Conservation (phyloP, 2,797 vertebrate genomes). For the Phataginus tetradactyla region DNA sequence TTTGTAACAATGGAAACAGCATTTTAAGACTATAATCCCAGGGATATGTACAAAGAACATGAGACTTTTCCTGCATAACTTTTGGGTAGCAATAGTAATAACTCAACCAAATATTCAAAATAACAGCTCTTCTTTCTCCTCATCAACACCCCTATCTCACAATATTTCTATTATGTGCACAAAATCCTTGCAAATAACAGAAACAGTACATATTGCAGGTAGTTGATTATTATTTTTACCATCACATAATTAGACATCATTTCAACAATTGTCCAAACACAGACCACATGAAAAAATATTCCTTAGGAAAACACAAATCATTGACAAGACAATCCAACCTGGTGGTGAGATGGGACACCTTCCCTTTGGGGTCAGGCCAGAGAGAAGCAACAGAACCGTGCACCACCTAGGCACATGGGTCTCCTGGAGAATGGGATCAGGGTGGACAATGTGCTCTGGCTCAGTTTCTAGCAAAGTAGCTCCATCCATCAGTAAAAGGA, state of each 20-base stretch:
- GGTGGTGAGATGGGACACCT: not conserved
- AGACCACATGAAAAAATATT: not conserved
- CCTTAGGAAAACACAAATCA: slow-evolving; percentile 54
- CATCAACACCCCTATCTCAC: slow-evolving; percentile 21
- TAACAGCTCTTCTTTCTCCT: not conserved
- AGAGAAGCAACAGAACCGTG: not conserved
- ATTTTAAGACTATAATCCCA: not conserved
- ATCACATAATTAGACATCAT: slow-evolving; percentile 34
- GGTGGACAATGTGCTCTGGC: not conserved
- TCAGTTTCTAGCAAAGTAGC: not conserved
- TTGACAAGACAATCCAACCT: not conserved
- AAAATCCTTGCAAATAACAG: slow-evolving; percentile 18
- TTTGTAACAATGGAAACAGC: not conserved
- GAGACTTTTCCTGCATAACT: not conserved
- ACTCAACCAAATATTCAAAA: slow-evolving; percentile 1
- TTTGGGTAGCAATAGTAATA: not conserved
- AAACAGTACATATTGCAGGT: slow-evolving; percentile 58
- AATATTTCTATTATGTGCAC: slow-evolving; percentile 61
- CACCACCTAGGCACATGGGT: not conserved
- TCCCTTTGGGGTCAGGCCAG: not conserved
- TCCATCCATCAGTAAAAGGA: not conserved
- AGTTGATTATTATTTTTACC: slow-evolving; percentile 65
- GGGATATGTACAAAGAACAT: not conserved
- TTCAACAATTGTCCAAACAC: slow-evolving; percentile 54
- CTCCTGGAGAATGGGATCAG: not conserved